phyloP scores from a whole-genome alignment of 1,140 invertebrate genomes.

The Pseudomyrmex sp. region DNA sequence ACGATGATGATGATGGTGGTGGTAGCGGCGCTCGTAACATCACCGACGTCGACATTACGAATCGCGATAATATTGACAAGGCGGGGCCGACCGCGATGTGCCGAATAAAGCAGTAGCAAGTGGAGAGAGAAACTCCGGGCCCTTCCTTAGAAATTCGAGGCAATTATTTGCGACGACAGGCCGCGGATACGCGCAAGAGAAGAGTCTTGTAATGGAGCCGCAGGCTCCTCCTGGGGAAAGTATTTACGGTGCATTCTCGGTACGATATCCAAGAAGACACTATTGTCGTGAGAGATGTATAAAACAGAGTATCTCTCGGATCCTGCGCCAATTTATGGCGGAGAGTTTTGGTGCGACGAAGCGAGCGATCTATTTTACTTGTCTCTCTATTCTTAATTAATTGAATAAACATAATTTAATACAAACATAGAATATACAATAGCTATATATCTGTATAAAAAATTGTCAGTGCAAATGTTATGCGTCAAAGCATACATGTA shows the following conservation, averaged over 20 bases:
- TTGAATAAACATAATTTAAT: too few relatives aligned
- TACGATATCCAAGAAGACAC: conserved; percentile 17
- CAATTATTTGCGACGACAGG: conserved; percentile 51
- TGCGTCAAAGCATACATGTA: background rate
- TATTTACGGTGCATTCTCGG: conserved; percentile 17
- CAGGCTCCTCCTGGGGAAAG: background rate
- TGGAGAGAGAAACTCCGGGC: conserved; percentile 33
- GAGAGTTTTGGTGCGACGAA: conserved; percentile 9
- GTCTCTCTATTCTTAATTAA: background rate
- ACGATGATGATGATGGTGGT: conserved; percentile 1
- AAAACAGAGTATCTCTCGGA: conserved; percentile 22
- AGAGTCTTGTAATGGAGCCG: conserved; percentile 37
- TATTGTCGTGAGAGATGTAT: conserved; percentile 7
- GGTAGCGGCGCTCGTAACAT: conserved; percentile 37
- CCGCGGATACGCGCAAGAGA: conserved; percentile 40
- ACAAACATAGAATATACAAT: background rate
- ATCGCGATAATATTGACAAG: conserved; percentile 71
- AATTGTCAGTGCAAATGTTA: conserved; percentile 39
- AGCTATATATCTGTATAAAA: conserved; percentile 2
- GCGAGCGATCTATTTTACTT: conserved; percentile 23
- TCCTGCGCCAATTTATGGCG: background rate
- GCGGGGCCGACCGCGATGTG: conserved; percentile 48
- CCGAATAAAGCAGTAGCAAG: conserved; percentile 46
- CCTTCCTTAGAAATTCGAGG: conserved; percentile 38
- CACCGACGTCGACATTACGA: conserved; percentile 61